These are phyloP conservation scores for Acanthurus lineatus DNA, from an alignment of 2,797 vertebrate species.

Conservation along the genomic window DNA sequence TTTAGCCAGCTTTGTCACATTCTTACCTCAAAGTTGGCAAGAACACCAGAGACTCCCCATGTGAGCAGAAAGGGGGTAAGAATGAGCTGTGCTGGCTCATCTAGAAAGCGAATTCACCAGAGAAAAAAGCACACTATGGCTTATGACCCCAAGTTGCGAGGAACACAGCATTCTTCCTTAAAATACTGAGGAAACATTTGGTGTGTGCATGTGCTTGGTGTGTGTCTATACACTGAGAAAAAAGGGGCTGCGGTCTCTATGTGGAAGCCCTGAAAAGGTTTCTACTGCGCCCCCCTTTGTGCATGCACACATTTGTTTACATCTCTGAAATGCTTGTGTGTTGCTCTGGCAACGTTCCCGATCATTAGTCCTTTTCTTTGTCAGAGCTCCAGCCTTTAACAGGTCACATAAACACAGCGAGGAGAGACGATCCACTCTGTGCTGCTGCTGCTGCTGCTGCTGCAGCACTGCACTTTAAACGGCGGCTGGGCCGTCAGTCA, in stretches of 20 bases:
- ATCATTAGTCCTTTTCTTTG: slow-evolving; percentile 76
- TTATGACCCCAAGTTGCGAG: slow-evolving; percentile 38
- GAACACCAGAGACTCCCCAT: slow-evolving; percentile 19
- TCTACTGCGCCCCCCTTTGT: slow-evolving; percentile 52
- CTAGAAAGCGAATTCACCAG: slow-evolving; percentile 33
- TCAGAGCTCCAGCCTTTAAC: slow-evolving; percentile 74
- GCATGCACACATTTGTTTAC: slow-evolving; percentile 74
- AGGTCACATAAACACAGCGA: slow-evolving; percentile 75
- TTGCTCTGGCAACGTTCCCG: slow-evolving; percentile 74
- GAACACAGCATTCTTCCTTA: slow-evolving; percentile 39
- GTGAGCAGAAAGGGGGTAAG: slow-evolving; percentile 30
- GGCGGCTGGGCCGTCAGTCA: slow-evolving; percentile 16
- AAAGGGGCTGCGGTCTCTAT: slow-evolving; percentile 32
- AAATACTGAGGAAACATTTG: slow-evolving; percentile 22
- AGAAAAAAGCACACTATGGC: neutral
- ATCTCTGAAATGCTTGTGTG: slow-evolving; percentile 73
- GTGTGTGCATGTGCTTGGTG: slow-evolving; percentile 29
- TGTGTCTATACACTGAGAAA: slow-evolving; percentile 9
- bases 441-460: slow-evolving; percentile 1
- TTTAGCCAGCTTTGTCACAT: slow-evolving; percentile 53
- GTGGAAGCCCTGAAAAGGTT: slow-evolving; percentile 57
- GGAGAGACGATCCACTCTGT: slow-evolving; percentile 55
- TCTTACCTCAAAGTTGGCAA: slow-evolving; percentile 46
- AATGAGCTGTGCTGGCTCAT: slow-evolving; percentile 43
- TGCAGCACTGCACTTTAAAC: slow-evolving; percentile 35